phyloP scores from a whole-genome alignment of 2,888 invertebrate species.

The Panopea generosa region DNA sequence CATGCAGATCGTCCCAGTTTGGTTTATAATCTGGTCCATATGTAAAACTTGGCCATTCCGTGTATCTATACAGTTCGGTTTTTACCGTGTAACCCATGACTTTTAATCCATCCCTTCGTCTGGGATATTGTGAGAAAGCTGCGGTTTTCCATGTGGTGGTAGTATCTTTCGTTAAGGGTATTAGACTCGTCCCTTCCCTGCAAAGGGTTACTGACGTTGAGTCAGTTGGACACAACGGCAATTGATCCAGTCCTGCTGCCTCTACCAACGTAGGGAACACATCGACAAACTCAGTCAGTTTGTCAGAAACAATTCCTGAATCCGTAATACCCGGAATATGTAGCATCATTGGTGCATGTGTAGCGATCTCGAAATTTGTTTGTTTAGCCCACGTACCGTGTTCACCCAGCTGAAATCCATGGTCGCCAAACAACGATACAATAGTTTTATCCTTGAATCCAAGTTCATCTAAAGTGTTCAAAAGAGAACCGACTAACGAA shows the following conservation, averaged over 20 bases:
- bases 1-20: constrained; percentile 83
- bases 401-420: constrained; percentile 77
- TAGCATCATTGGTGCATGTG: constrained; percentile 74
- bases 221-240: constrained; percentile 64
- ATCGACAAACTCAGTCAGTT: constrained; percentile 73
- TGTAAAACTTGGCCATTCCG: constrained; percentile 55
- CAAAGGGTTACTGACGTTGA: constrained; percentile 59
- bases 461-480: constrained; percentile 55
- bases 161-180: constrained; percentile 60
- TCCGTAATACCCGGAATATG: constrained; percentile 72
- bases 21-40: constrained; percentile 52
- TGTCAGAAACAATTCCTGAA: constrained; percentile 56
- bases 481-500: constrained; percentile 59
- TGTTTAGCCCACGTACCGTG: constrained; percentile 75
- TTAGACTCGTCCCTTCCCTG: constrained; percentile 68
- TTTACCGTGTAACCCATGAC: constrained; percentile 72
- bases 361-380: constrained; percentile 75
- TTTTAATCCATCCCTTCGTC: constrained; percentile 14
- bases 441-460: constrained; percentile 67
- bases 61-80: constrained; percentile 65
- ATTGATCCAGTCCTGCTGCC: constrained; percentile 62
- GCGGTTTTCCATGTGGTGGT: constrained; percentile 42
- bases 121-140: constrained; percentile 67
- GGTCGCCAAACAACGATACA: constrained; percentile 71
- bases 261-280: constrained; percentile 74